phyloP scores from a whole-genome alignment of 1,140 invertebrate genomes.

The Babylonia areolata region DNA sequence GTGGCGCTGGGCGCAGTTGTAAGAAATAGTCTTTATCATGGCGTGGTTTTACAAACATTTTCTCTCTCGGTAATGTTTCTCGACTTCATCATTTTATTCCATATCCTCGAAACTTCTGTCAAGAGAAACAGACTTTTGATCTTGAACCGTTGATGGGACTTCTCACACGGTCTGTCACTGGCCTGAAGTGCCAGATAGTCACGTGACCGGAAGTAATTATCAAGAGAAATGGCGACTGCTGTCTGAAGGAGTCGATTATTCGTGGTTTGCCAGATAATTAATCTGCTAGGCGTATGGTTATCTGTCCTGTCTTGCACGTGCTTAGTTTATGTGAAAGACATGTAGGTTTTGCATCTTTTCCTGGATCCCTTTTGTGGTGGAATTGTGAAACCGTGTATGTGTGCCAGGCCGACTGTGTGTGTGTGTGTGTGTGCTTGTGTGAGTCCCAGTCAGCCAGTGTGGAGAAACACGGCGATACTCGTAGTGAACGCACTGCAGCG shows the following conservation, averaged over 20 bases:
- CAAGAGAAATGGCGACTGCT: not conserved
- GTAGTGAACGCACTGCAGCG: not conserved
- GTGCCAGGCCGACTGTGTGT: not conserved
- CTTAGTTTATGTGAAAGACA: not conserved
- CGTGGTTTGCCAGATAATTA: not conserved
- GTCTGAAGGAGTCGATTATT: not conserved
- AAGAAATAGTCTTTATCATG: too few species aligned
- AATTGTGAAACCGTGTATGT: not conserved
- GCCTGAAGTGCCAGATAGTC: not conserved
- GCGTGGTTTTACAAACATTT: too few species aligned
- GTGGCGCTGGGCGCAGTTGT: too few species aligned
- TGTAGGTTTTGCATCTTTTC: not conserved
- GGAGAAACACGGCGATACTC: not conserved
- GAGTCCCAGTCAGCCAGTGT: not conserved
- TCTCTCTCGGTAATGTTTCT: too few species aligned
- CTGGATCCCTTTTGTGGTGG: not conserved
- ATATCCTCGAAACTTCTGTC: too few species aligned
- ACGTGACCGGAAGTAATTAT: constrained; percentile 11
- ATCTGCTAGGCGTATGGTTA: not conserved
- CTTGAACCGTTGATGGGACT: too few species aligned
- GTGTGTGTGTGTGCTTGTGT: not conserved
- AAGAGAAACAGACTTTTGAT: too few species aligned
- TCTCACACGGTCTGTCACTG: too few species aligned
- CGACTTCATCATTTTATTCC: too few species aligned
- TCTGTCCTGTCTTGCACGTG: not conserved